Base-by-base conservation (phyloP, 2,888 invertebrate species). In the Melinaea marsaeus region DNA sequence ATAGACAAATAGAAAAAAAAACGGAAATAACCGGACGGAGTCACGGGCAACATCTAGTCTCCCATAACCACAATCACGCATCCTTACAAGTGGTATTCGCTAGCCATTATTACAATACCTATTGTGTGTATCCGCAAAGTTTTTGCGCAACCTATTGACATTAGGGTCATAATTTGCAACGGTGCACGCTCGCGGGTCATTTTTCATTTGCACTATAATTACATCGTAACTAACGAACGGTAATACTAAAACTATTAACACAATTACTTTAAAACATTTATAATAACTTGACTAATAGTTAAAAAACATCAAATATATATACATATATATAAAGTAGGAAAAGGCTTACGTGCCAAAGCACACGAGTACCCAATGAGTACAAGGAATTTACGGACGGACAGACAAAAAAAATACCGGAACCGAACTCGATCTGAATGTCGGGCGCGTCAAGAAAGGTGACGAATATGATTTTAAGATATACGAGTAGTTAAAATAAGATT, bases 341-440 rank as follows among this genome's bases (percentile, higher is more conserved):
- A 57, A 45, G 4, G 57, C 46, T 57, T 57, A 57, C 57, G 57
- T 57, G 57, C 45, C 46, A 42, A 4, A 45, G 32, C 45, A 42
- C 57, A 57, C 57, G 57, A 57, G 42, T 46, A 9, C 45, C 51
- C 32, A 51, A 32, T 22, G 51, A 34, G 33, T 56, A 46, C 47
- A 9, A 37, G 58, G 64, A 64, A 55, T 33, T 13, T 11, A 58
- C 48, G 45, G 45, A 62, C n/a, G 55, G 42, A 51, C 56, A 48
- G 47, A 11, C 22, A 13, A 51, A 9, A 34, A 13, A 11, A 9
- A 51, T 32, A 54, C 60, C 62, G 60, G 58, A 60, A 62, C 45
- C 3, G 58, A 47, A 54, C 51, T 63, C 45, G 56, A 55, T 61
- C 64, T 56, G 57, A 55, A 61, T 61, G 59, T 60, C 55, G 61